phyloP scores from a whole-genome alignment of 2,888 invertebrate species.

The Pyrrhosoma nymphula region DNA sequence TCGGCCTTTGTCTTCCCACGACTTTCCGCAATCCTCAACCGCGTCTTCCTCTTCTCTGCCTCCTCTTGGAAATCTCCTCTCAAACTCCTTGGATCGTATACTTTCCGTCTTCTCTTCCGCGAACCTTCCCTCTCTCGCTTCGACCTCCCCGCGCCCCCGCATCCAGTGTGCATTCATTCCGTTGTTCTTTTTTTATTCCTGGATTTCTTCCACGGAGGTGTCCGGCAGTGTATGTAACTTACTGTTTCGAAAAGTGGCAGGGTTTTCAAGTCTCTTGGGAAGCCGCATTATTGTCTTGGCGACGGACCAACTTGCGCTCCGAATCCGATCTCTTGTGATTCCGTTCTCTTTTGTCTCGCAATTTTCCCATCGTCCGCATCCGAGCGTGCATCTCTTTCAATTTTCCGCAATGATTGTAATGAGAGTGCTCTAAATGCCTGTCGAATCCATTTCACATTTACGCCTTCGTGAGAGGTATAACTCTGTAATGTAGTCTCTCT shows the following conservation, averaged over 20 bases:
- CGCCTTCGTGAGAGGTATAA: too few species aligned
- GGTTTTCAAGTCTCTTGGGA: neutral
- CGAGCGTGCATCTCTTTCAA: neutral
- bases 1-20: neutral
- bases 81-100: neutral
- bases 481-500: too few species aligned
- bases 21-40: neutral
- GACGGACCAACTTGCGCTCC: neutral
- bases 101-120: neutral
- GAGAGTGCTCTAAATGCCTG: too few species aligned
- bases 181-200: neutral
- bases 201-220: neutral
- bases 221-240: neutral
- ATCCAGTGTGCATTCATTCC: neutral
- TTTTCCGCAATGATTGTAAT: neutral
- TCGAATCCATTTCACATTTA: too few species aligned
- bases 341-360: neutral
- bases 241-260: neutral
- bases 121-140: neutral
- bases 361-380: neutral
- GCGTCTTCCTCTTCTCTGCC: neutral
- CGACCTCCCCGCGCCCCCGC: neutral
- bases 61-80: neutral
- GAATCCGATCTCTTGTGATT: neutral
- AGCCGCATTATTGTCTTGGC: neutral